Conservation (phyloP, 2,888 invertebrate species). For the Lasioglossum oenotherae region DNA sequence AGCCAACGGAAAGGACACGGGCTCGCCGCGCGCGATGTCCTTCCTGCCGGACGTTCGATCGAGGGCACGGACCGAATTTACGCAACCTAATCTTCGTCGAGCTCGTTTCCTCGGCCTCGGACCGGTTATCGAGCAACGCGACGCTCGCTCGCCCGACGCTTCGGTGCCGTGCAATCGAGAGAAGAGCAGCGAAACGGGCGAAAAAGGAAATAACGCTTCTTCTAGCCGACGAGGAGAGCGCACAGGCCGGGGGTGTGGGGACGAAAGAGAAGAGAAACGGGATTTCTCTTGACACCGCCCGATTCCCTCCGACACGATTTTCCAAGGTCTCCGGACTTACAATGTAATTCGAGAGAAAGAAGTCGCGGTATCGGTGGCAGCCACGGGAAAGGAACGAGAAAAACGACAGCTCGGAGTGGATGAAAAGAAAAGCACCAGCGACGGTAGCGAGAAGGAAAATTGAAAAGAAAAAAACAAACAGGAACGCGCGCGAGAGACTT, state of each 20-base stretch:
- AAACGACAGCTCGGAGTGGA: constrained; percentile 26
- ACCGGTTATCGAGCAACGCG: constrained; percentile 30
- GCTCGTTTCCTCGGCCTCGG: constrained; percentile 27
- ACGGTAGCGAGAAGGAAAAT: constrained; percentile 44
- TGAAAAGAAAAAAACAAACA: constrained; percentile 22
- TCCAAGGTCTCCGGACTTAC: constrained; percentile 54
- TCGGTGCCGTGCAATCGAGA: constrained; percentile 25
- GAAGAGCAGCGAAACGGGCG: constrained; percentile 1
- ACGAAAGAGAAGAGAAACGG: not conserved
- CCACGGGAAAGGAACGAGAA: not conserved
- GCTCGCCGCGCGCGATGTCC: not conserved
- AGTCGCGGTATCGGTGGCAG: constrained; percentile 44
- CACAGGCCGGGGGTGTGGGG: not conserved
- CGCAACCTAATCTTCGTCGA: not conserved
- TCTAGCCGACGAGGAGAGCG: not conserved
- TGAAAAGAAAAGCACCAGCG: constrained; percentile 45
- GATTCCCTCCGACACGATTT: constrained; percentile 56
- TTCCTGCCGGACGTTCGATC: not conserved
- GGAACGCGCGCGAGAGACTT: constrained; percentile 7
- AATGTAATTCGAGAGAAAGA: constrained; percentile 49
- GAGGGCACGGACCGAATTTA: not conserved
- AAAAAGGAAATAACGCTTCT: constrained; percentile 21
- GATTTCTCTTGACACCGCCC: constrained; percentile 52
- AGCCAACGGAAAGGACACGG: not conserved
- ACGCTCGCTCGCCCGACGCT: constrained; percentile 19